phyloP scores from a whole-genome alignment of 2,888 invertebrate species.

The Agrochola circellaris region DNA sequence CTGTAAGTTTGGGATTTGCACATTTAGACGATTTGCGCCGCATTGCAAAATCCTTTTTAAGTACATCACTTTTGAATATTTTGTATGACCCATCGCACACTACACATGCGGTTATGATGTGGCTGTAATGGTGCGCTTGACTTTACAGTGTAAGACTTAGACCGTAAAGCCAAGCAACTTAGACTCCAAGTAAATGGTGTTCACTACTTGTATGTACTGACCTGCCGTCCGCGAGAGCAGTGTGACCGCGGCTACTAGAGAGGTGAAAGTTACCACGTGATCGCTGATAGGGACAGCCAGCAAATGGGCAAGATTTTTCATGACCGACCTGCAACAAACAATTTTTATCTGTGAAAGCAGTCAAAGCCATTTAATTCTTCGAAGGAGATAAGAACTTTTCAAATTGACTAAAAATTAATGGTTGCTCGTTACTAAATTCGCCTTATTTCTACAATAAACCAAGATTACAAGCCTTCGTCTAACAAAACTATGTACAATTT shows the following conservation, averaged over 20 bases:
- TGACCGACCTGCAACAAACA: conserved; percentile 91
- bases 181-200: neutral
- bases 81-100: neutral
- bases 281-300: conserved; percentile 93
- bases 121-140: no score
- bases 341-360: neutral
- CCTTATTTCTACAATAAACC: neutral
- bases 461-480: neutral
- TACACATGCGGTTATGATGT: neutral
- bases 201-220: conserved; percentile 57
- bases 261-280: conserved; percentile 92
- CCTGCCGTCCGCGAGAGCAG: conserved; percentile 91
- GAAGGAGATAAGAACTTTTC: no score
- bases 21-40: neutral
- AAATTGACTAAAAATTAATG: neutral
- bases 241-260: conserved; percentile 89
- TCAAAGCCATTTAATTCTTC: no score
- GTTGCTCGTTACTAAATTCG: neutral
- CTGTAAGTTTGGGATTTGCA: neutral
- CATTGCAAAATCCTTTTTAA: neutral
- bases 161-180: no score
- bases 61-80: neutral
- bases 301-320: conserved; percentile 93
- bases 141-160: neutral
- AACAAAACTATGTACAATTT: neutral